phyloP scores from a whole-genome alignment of 2,888 invertebrate species.

The Drosophila lacicola region DNA sequence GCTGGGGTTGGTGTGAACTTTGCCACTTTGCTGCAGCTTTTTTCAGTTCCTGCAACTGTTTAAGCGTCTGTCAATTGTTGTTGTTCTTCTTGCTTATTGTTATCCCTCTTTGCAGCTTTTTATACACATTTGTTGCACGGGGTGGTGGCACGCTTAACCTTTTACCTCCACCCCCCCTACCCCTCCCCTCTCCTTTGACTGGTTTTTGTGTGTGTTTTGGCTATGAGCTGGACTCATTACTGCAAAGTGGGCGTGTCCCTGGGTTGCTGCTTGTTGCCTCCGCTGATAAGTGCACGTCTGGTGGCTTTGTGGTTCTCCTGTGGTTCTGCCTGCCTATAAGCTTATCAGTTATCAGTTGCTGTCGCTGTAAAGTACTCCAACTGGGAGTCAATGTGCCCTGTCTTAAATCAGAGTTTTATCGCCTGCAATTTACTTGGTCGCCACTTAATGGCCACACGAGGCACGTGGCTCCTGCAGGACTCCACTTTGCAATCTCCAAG shows the following conservation, averaged over 20 bases:
- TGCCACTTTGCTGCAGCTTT: constrained; percentile 81
- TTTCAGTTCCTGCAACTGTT: constrained; percentile 51
- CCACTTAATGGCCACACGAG: constrained; percentile 29
- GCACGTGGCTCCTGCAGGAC: constrained; percentile 19
- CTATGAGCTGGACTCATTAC: constrained; percentile 40
- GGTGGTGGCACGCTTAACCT: constrained; percentile 39
- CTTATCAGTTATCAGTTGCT: constrained; percentile 54
- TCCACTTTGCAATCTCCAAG: constrained; percentile 6
- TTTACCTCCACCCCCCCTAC: neutral
- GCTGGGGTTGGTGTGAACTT: constrained; percentile 83
- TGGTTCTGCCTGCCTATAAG: constrained; percentile 19
- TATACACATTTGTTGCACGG: constrained; percentile 48
- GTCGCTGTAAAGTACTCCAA: constrained; percentile 14
- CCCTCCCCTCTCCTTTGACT: constrained; percentile 1
- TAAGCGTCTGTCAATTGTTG: constrained; percentile 47
- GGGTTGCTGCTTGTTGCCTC: constrained; percentile 48
- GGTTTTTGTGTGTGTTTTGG: constrained; percentile 8
- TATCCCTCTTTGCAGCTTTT: constrained; percentile 37
- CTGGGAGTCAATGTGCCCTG: neutral
- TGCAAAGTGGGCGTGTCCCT: constrained; percentile 26
- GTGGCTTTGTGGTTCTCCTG: constrained; percentile 52
- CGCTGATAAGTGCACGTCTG: constrained; percentile 70
- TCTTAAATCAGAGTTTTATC: constrained; percentile 42
- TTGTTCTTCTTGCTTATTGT: constrained; percentile 41
- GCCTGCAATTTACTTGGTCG: constrained; percentile 37